Percentiles rank a stretch among this genome's conserved stretches.
phyloP scores from a whole-genome alignment of 2,797 vertebrate genomes.

The Tragelaphus eurycerus region DNA sequence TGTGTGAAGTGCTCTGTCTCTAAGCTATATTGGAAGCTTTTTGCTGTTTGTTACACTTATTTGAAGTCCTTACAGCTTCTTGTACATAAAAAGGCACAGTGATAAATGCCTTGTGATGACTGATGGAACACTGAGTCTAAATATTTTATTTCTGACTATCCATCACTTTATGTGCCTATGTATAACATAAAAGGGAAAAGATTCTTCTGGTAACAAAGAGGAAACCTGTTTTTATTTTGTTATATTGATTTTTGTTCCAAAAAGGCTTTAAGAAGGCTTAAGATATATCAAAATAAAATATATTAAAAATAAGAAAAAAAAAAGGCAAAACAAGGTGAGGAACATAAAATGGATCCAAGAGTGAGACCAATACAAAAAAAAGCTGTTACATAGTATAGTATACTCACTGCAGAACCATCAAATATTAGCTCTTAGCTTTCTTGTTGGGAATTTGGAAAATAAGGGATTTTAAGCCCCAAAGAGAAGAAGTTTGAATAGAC shows the following conservation, averaged over 20 bases:
- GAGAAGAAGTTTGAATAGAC: conserved; percentile 31
- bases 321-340: neutral
- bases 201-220: conserved; percentile 57
- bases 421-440: neutral
- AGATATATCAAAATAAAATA: conserved; percentile 52
- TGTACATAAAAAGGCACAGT: conserved; percentile 39
- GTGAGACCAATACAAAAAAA: neutral
- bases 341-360: conserved; percentile 40
- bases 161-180: conserved; percentile 48
- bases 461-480: neutral
- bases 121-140: conserved; percentile 51
- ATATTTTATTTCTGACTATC: conserved; percentile 71
- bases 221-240: conserved; percentile 56
- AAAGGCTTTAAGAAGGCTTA: conserved; percentile 60
- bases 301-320: conserved; percentile 50
- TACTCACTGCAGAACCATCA: neutral
- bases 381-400: neutral
- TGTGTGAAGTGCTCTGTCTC: neutral
- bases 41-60: conserved; percentile 39
- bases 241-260: conserved; percentile 53
- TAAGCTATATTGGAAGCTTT: neutral
- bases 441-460: neutral
- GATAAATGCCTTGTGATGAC: conserved; percentile 51
- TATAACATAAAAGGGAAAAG: conserved; percentile 48
- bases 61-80: conserved; percentile 32